Evolutionary conservation across 2,888 invertebrate genomes (phyloP), one percentile per base, ranked within the genome.

Genomic region (Syrphus vitripennis): DNA sequence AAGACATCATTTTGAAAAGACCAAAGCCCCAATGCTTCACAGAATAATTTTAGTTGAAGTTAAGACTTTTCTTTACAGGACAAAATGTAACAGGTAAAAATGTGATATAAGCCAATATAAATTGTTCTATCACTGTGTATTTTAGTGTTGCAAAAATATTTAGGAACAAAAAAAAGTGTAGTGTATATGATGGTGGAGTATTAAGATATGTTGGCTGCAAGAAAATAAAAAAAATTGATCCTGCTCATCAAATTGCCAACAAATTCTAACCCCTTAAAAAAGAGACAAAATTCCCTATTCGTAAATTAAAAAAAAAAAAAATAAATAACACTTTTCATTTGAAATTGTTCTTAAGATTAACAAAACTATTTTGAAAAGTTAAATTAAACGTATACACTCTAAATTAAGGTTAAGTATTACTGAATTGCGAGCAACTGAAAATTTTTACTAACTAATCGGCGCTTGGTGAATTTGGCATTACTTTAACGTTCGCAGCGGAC

Each of bases 401-500:
- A 7, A 24, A n/a, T 14, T n/a, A 24, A 34, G 12, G 34, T 50
- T 5, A 37, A 59, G 12, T 14, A 19, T 19, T 59, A 37, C 19
- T 34, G 34, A 21, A 34, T 24, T 77, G 40, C 50, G 55, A 82
- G 63, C 59, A 82, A 48, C 24, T 71, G 12, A 48, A 57, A 21
- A 55, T 45, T 42, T 31, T 77, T 77, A 83, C 45, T 0, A 63
- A 57, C 77, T 86, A 86, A 48, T 86, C 86, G 61, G 77, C 77
- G 70, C 69, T 86, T 34, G 86, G 86, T 74, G 86, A 86, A 78
- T 82, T 82, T 82, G 86, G 82, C 70, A 82, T 78, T 63, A 82
- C 55, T 42, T 82, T 86, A 16, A 78, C 77, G 63, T 55, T 70
- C 40, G 74, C 31, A 24, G 71, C 29, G 19, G 86, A 61, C 48